Conservation (phyloP, 2,888 invertebrate species). For the Venustoraphidia nigricollis region DNA sequence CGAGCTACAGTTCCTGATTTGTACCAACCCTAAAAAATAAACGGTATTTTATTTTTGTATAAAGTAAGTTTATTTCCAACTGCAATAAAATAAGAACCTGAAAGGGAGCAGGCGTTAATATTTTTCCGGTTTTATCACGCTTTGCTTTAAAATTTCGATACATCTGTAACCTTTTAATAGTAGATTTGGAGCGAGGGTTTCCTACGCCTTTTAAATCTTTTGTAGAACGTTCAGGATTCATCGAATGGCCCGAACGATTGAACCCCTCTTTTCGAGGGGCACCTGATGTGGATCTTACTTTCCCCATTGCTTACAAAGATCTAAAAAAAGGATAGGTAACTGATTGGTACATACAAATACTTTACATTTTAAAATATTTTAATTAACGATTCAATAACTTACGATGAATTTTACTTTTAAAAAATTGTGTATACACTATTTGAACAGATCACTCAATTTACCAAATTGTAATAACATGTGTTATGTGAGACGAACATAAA, state of each 20-base stretch:
- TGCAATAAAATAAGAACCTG: slow-evolving; percentile 33
- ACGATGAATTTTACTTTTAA: too few relatives aligned
- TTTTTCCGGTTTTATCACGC: slow-evolving; percentile 77
- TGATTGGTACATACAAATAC: too few relatives aligned
- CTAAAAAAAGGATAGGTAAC: too few relatives aligned
- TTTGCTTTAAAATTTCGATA: slow-evolving; percentile 95
- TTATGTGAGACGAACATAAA: too few relatives aligned
- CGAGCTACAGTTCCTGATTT: slow-evolving; percentile 81
- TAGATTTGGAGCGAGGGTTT: slow-evolving; percentile 74
- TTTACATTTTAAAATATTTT: too few relatives aligned
- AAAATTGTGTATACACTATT: too few relatives aligned
- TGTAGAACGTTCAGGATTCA: slow-evolving; percentile 81
- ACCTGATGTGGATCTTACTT: slow-evolving; percentile 54
- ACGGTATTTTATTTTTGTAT: not conserved
- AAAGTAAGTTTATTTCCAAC: not conserved
- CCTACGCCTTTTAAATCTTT: slow-evolving; percentile 72
- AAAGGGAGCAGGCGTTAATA: slow-evolving; percentile 88
- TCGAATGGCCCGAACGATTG: slow-evolving; percentile 77
- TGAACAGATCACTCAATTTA: too few relatives aligned
- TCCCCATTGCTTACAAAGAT: slow-evolving; percentile 44
- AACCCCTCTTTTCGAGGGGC: slow-evolving; percentile 72
- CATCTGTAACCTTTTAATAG: slow-evolving; percentile 95
- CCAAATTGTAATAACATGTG: too few relatives aligned
- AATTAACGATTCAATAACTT: too few relatives aligned
- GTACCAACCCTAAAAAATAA: slow-evolving; percentile 43